Conservation (phyloP, 2,888 invertebrate genomes). For the Rhagium mordax region DNA sequence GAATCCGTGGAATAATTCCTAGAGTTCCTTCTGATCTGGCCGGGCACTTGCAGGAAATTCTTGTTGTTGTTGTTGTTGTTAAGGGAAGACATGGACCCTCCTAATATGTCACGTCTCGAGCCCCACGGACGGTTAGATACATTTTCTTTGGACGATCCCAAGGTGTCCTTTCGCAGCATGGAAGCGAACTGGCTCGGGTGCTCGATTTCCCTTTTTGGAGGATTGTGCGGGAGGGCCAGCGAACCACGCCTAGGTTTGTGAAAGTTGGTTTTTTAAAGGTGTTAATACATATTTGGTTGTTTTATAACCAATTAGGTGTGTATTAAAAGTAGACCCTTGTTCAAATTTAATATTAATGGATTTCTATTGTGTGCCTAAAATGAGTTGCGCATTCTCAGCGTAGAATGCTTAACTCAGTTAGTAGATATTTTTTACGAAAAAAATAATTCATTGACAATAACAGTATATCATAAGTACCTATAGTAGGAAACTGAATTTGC, state of each 20-base stretch:
- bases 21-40: slow-evolving; percentile 72
- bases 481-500: not conserved
- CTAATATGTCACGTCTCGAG: slow-evolving; percentile 56
- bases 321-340: not conserved
- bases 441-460: too few species aligned
- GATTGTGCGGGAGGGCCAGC: slow-evolving; percentile 74
- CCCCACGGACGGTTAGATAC: slow-evolving; percentile 63
- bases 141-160: slow-evolving; percentile 59
- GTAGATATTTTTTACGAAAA: too few species aligned
- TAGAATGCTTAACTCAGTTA: too few species aligned
- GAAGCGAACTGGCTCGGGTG: slow-evolving; percentile 83
- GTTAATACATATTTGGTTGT: not conserved
- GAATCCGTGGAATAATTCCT: slow-evolving; percentile 80
- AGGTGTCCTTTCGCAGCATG: slow-evolving; percentile 75
- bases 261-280: not conserved
- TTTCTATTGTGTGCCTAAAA: too few species aligned
- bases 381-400: too few species aligned
- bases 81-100: slow-evolving; percentile 60
- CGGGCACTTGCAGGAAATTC: slow-evolving; percentile 69
- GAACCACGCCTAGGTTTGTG: slow-evolving; percentile 74
- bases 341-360: not conserved
- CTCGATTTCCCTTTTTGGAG: slow-evolving; percentile 74
- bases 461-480: not conserved
- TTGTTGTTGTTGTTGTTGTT: slow-evolving; percentile 61
- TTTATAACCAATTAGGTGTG: not conserved